Conservation (phyloP, 1,140 invertebrate species). For the Monomorium pharaonis region DNA sequence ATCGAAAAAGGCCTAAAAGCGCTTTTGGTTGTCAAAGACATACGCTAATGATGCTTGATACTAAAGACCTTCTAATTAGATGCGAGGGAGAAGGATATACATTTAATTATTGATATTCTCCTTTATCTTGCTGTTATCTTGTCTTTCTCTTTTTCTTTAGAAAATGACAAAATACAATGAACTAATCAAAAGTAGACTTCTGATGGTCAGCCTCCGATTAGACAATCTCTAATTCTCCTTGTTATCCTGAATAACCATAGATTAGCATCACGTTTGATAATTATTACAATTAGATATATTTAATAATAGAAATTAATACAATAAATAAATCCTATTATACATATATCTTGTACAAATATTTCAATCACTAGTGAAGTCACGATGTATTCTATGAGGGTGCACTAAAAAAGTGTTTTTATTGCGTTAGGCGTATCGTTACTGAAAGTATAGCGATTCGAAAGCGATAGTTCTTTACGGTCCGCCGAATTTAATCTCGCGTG, state of each 20-base stretch:
- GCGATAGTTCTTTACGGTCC: conserved; percentile 16
- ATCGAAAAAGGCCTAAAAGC: not conserved
- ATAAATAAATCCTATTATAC: too few relatives aligned
- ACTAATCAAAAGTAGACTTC: too few relatives aligned
- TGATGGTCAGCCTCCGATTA: too few relatives aligned
- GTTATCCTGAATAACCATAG: not conserved
- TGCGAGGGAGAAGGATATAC: too few relatives aligned
- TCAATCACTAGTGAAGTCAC: not conserved
- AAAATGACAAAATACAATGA: too few relatives aligned
- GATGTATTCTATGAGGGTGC: not conserved
- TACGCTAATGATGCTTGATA: not conserved
- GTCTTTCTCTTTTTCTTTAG: too few relatives aligned
- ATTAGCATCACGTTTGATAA: not conserved
- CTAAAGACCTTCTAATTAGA: too few relatives aligned
- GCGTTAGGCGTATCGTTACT: not conserved
- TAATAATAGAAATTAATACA: not conserved
- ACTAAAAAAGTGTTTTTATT: conserved; percentile 68
- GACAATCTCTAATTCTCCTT: not conserved
- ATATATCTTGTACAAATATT: conserved; percentile 34
- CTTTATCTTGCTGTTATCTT: too few relatives aligned
- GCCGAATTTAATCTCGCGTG: conserved; percentile 49
- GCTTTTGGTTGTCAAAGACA: not conserved
- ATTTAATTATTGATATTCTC: too few relatives aligned
- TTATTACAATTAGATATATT: not conserved
- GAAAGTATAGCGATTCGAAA: conserved; percentile 31